Conservation (phyloP, 2,113 vertebrate species). For the Chamaea fasciata region DNA sequence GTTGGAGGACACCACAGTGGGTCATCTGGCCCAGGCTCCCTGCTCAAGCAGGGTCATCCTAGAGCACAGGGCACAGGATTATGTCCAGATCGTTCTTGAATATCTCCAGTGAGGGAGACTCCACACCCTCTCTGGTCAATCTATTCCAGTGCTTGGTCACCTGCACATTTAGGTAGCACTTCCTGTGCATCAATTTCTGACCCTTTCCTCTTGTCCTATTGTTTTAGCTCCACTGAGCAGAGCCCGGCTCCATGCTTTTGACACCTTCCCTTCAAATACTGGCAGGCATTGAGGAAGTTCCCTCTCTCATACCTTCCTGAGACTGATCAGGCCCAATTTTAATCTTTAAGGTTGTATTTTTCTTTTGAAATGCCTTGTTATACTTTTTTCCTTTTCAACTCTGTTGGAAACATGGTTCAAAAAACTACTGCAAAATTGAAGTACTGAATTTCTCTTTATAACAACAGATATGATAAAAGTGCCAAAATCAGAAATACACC, state of each 20-base stretch:
- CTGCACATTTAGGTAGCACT: not conserved
- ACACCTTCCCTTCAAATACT: not conserved
- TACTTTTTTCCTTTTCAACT: not conserved
- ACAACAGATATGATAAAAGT: not conserved
- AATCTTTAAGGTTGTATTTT: not conserved
- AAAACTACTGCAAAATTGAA: not conserved
- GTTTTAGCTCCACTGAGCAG: not conserved
- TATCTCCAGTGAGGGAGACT: not conserved
- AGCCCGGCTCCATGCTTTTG: not conserved
- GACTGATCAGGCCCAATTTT: not conserved
- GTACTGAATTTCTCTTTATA: not conserved
- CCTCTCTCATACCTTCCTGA: not conserved
- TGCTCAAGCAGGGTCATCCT: not conserved
- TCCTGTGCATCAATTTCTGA: not conserved
- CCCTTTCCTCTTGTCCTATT: rapidly evolving
- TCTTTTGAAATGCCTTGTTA: not conserved
- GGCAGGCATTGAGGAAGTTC: not conserved
- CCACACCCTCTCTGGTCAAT: not conserved
- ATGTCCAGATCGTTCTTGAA: not conserved
- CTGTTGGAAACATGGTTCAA: not conserved
- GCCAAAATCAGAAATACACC: not conserved
- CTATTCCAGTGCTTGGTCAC: not conserved
- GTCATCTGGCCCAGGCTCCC: not conserved
- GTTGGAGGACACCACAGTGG: not conserved
- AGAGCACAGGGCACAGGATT: not conserved